Evolutionary conservation across 2,797 vertebrate species (phyloP).

Genomic region (Vipera latastei): DNA sequence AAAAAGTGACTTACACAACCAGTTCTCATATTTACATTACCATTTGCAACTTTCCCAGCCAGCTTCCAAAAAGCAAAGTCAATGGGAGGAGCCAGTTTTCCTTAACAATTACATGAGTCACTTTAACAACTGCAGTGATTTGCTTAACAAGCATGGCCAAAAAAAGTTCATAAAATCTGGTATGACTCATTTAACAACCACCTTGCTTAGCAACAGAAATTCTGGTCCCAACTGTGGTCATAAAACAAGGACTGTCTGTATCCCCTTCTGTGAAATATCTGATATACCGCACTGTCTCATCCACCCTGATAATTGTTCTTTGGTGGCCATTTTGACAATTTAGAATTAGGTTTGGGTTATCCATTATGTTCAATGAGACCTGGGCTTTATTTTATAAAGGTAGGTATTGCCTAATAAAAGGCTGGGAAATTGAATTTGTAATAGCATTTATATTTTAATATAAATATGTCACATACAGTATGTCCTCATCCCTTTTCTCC

Average conservation of each 20-base stretch:
- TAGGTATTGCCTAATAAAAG: neutral
- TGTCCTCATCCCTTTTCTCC: neutral
- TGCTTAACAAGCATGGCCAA: neutral
- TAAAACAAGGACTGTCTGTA: neutral
- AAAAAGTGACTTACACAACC: neutral
- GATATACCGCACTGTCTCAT: neutral
- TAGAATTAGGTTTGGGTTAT: neutral
- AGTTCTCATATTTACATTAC: neutral
- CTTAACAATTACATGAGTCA: neutral
- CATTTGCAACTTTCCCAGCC: neutral
- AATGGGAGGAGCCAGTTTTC: neutral
- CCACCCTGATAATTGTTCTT: neutral
- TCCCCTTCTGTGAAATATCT: neutral
- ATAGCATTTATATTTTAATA: neutral
- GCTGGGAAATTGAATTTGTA: constrained; percentile 13
- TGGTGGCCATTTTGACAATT: neutral
- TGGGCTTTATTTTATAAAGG: neutral
- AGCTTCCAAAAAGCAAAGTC: neutral
- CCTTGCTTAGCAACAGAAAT: neutral
- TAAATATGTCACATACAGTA: neutral
- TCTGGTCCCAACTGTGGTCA: too few species aligned
- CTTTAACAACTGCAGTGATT: neutral
- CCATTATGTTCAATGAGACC: constrained; percentile 11
- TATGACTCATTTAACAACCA: neutral
- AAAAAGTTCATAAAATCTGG: neutral